Percentiles rank a stretch among this genome's conserved stretches.
Evolutionary conservation across 2,888 invertebrate species (phyloP).

Genomic region (Drosophila phalerata): DNA sequence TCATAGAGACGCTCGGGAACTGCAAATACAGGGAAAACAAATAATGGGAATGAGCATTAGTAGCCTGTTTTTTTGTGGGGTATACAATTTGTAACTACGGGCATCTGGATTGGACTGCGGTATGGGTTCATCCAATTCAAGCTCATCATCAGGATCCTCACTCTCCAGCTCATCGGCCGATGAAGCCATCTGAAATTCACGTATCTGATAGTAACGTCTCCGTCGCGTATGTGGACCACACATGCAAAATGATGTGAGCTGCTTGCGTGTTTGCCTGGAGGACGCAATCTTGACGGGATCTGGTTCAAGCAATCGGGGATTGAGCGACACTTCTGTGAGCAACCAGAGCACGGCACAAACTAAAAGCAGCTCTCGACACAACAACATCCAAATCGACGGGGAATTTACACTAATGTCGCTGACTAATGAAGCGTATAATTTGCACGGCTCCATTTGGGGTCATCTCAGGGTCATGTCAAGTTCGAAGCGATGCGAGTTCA

Average conservation of each 20-base stretch:
- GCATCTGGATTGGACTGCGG: conserved; percentile 24
- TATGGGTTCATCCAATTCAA: conserved; percentile 58
- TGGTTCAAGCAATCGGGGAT: not conserved
- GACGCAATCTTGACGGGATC: conserved; percentile 84
- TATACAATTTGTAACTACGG: conserved; percentile 46
- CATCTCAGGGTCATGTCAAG: conserved; percentile 65
- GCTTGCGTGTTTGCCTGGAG: conserved; percentile 70
- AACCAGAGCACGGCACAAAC: conserved; percentile 48
- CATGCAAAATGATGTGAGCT: conserved; percentile 82
- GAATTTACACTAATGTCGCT: conserved; percentile 18
- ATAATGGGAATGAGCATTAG: conserved; percentile 13
- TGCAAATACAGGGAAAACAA: conserved; percentile 78
- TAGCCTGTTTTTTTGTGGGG: not conserved
- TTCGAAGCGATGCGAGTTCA: conserved; percentile 25
- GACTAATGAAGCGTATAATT: conserved; percentile 76
- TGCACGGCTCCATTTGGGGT: conserved; percentile 59
- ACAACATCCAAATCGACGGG: conserved; percentile 28
- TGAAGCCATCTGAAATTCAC: conserved; percentile 80
- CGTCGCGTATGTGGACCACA: conserved; percentile 82
- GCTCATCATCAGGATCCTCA: conserved; percentile 78
- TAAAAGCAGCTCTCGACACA: conserved; percentile 32
- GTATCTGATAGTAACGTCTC: conserved; percentile 80
- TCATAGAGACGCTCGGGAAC: conserved; percentile 91
- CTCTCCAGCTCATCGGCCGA: conserved; percentile 79
- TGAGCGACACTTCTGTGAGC: conserved; percentile 41